These are phyloP conservation scores for Gadopsis marmoratus DNA, from an alignment of 2,797 vertebrate species.

Conservation along the genomic window DNA sequence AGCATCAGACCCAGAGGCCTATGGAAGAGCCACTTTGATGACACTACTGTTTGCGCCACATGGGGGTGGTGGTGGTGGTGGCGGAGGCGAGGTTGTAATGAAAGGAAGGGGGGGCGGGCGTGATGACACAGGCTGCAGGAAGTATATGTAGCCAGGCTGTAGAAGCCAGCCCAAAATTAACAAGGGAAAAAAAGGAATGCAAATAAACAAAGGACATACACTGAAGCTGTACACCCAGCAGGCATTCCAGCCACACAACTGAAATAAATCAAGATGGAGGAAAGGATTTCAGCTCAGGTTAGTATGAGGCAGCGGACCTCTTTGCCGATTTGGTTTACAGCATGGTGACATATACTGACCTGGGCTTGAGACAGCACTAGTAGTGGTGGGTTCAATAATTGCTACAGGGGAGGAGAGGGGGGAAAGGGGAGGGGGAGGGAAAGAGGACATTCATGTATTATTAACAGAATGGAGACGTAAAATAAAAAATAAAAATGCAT, in stretches of 20 bases:
- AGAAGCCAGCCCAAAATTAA: conserved; percentile 68
- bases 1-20: conserved; percentile 81
- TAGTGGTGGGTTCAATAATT: conserved; percentile 97
- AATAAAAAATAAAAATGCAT: conserved; percentile 87
- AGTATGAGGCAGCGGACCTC: conserved; percentile 86
- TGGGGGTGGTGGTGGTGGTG: conserved; percentile 35
- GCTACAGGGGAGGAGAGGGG: conserved; percentile 96
- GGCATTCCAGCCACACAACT: conserved; percentile 83
- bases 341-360: conserved; percentile 98
- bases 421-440: conserved; percentile 88
- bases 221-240: conserved; percentile 85
- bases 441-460: conserved; percentile 97
- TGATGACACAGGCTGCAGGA: conserved; percentile 74
- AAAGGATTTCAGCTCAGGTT: conserved; percentile 74
- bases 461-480: conserved; percentile 95
- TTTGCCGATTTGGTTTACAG: conserved; percentile 88
- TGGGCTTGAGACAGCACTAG: conserved; percentile 99
- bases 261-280: conserved; percentile 78
- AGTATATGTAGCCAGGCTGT: conserved; percentile 72
- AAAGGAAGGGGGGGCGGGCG: conserved; percentile 58
- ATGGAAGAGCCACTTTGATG: conserved; percentile 84
- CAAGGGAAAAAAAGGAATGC: conserved; percentile 42
- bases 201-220: conserved; percentile 67
- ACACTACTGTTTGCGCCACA: conserved; percentile 74
- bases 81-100: conserved; percentile 61